A percentile compares a stretch with the other conserved stretches of the same genome.
Evolutionary conservation across 2,888 invertebrate species (phyloP).

Genomic region (Lasius platythorax): DNA sequence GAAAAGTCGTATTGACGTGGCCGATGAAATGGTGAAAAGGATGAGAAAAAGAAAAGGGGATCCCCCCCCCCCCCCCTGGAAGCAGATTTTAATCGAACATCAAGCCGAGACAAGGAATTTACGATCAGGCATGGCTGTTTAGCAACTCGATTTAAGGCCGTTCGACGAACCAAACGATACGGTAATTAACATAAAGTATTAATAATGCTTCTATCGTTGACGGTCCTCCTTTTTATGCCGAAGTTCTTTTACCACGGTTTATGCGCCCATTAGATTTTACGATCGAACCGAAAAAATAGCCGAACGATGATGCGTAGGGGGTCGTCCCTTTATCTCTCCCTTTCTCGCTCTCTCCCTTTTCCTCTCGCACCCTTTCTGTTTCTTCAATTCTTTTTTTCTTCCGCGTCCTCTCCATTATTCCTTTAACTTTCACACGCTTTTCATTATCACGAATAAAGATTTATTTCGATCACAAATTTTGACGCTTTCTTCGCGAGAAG

Average conservation of each 20-base stretch:
- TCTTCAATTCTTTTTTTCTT: constrained; percentile 49
- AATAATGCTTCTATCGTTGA: constrained; percentile 82
- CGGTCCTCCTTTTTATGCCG: constrained; percentile 80
- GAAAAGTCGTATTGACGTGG: constrained; percentile 55
- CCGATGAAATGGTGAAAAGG: constrained; percentile 56
- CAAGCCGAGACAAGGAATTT: constrained; percentile 81
- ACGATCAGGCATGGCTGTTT: constrained; percentile 80
- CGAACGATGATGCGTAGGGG: constrained; percentile 77
- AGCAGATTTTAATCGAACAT: constrained; percentile 82
- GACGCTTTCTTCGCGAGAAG: constrained; percentile 24
- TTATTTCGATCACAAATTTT: background rate
- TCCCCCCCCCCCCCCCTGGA: constrained; percentile 68
- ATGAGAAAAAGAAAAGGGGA: constrained; percentile 56
- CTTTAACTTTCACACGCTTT: constrained; percentile 6
- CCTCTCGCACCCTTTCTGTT: constrained; percentile 36
- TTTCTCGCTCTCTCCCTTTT: constrained; percentile 63
- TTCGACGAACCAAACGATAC: constrained; percentile 81
- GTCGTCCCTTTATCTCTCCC: constrained; percentile 64
- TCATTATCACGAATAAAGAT: constrained; percentile 6
- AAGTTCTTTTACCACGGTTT: constrained; percentile 83
- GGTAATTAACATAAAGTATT: constrained; percentile 85
- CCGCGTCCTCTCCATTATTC: constrained; percentile 13
- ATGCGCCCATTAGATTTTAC: constrained; percentile 85
- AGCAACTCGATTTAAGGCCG: constrained; percentile 82
- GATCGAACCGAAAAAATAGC: constrained; percentile 84